Evolutionary conservation across 2,888 invertebrate species (phyloP).

Genomic region (Microchrysa polita): DNA sequence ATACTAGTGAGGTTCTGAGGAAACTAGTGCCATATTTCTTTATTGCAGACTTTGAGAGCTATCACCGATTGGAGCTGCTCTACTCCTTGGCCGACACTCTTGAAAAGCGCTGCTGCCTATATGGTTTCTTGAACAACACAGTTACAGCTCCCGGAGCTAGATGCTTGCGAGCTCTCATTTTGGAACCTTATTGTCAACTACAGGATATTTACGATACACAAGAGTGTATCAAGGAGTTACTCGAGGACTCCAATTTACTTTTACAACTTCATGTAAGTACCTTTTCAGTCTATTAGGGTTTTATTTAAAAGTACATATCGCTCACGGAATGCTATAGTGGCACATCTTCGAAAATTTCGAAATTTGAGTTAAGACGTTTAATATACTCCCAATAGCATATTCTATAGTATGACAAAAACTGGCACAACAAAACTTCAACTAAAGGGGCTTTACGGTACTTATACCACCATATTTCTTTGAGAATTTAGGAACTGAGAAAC

Average conservation of each 20-base stretch:
- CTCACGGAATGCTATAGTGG: too few relatives aligned
- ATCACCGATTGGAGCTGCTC: constrained; percentile 79
- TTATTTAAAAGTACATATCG: too few relatives aligned
- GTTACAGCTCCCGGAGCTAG: constrained; percentile 79
- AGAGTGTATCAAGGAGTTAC: constrained; percentile 80
- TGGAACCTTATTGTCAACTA: constrained; percentile 79
- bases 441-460: too few relatives aligned
- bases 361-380: too few relatives aligned
- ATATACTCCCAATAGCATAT: too few relatives aligned
- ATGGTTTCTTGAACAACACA: constrained; percentile 75
- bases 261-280: constrained; percentile 71
- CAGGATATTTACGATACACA: constrained; percentile 75
- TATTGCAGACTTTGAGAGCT: constrained; percentile 79
- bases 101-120: constrained; percentile 67
- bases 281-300: too few relatives aligned
- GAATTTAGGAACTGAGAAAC: too few relatives aligned
- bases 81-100: constrained; percentile 66
- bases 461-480: too few relatives aligned
- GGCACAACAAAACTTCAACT: too few relatives aligned
- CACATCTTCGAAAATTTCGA: too few relatives aligned
- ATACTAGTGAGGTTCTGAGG: too few relatives aligned
- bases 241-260: constrained; percentile 74
- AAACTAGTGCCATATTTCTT: constrained; percentile 20
- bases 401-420: too few relatives aligned
- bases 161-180: constrained; percentile 79